phyloP scores from a whole-genome alignment of 2,113 vertebrate genomes.

The Choloepus hoffmanni region DNA sequence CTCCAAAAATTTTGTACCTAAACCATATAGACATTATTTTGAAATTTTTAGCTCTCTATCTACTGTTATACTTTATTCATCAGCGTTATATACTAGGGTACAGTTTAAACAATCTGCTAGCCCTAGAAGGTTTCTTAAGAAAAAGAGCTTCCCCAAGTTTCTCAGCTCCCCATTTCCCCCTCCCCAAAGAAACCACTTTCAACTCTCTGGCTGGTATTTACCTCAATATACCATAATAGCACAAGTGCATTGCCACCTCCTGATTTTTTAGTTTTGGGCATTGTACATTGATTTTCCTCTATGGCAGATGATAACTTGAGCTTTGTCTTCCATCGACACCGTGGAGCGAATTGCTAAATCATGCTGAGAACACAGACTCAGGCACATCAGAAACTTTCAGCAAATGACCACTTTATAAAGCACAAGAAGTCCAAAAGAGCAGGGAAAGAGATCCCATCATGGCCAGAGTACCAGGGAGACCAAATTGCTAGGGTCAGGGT shows the following conservation, averaged over 20 bases:
- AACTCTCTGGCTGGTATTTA: neutral
- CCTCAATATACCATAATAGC: neutral
- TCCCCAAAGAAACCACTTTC: neutral
- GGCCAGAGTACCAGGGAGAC: too few species aligned
- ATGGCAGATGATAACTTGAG: neutral
- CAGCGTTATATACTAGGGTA: neutral
- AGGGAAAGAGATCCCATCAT: too few species aligned
- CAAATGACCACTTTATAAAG: too few species aligned
- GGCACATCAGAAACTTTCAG: too few species aligned
- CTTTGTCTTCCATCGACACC: neutral
- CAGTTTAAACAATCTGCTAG: neutral
- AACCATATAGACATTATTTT: neutral
- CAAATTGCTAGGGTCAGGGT: too few species aligned
- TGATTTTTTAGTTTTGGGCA: neutral
- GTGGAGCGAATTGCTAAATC: neutral
- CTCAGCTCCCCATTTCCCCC: neutral
- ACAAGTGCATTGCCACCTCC: neutral
- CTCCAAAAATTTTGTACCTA: neutral
- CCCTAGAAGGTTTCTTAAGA: neutral
- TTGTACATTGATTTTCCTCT: neutral
- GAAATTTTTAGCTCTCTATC: neutral
- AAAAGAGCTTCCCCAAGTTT: neutral
- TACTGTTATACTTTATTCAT: neutral
- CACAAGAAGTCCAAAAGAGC: too few species aligned
- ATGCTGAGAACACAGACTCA: too few species aligned